Percentiles rank a stretch among this genome's conserved stretches.
These are phyloP conservation scores for Drosophila saltans DNA, from an alignment of 1,140 invertebrate species.

Conservation along the genomic window DNA sequence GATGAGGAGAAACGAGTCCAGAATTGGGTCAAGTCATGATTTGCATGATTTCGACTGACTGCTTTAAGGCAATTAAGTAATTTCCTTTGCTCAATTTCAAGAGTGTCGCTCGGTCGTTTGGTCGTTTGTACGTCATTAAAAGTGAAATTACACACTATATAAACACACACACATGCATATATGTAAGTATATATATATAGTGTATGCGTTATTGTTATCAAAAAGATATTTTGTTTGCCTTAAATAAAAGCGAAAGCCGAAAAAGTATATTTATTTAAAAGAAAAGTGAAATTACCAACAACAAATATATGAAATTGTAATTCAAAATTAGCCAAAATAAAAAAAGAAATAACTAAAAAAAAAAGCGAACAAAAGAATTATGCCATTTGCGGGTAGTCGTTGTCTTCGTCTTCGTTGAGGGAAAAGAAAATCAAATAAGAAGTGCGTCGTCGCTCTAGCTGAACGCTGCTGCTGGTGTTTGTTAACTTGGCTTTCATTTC, in stretches of 20 bases:
- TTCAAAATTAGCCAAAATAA: constrained; percentile 61
- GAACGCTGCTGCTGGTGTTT: constrained; percentile 17
- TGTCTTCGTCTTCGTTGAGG: background rate
- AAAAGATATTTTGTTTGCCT: constrained; percentile 63
- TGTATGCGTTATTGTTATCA: constrained; percentile 52
- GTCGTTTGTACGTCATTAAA: constrained; percentile 59
- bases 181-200: background rate
- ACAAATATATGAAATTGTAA: constrained; percentile 54
- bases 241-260: constrained; percentile 76
- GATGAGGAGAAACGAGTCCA: constrained; percentile 41
- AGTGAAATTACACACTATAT: constrained; percentile 69
- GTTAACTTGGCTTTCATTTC: constrained; percentile 73
- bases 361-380: constrained; percentile 72
- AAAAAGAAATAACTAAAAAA: constrained; percentile 18
- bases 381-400: constrained; percentile 63
- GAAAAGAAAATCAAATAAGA: constrained; percentile 65
- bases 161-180: background rate
- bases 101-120: constrained; percentile 64
- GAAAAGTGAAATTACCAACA: constrained; percentile 73
- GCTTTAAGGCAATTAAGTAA: constrained; percentile 70
- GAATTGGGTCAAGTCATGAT: constrained; percentile 62
- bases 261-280: constrained; percentile 67
- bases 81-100: constrained; percentile 61
- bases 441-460: constrained; percentile 62
- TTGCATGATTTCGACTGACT: constrained; percentile 65